These are phyloP conservation scores for Ascidia mentula DNA, from an alignment of 23 tunicate species.

Conservation along the genomic window DNA sequence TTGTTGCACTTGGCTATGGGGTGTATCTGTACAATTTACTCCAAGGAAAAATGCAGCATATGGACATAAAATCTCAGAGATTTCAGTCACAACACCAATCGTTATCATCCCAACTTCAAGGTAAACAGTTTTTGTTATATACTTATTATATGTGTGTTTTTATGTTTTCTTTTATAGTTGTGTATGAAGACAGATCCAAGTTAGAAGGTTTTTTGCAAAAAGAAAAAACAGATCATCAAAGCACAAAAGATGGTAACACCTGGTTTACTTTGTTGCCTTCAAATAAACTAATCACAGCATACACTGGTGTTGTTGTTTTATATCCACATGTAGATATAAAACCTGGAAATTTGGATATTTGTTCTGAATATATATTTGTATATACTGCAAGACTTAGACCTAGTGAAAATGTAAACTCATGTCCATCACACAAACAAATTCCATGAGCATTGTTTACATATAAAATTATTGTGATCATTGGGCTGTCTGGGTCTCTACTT, in stretches of 20 bases:
- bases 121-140: background rate
- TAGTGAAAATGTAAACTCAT: too few species aligned
- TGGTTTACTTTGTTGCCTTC: too few species aligned
- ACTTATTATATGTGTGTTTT: background rate
- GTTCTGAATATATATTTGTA: too few species aligned
- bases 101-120: slow-evolving; percentile 82
- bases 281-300: too few species aligned
- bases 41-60: slow-evolving; percentile 30
- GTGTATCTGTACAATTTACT: slow-evolving; percentile 50
- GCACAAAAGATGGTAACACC: slow-evolving; percentile 43
- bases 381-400: too few species aligned
- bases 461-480: too few species aligned
- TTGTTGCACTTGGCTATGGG: slow-evolving; percentile 54
- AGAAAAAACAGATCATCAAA: slow-evolving; percentile 53
- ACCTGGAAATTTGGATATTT: too few species aligned
- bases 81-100: slow-evolving; percentile 62
- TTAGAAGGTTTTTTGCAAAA: slow-evolving; percentile 66
- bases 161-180: slow-evolving; percentile 37
- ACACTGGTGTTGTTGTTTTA: too few species aligned
- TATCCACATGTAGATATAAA: too few species aligned
- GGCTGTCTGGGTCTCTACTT: too few species aligned
- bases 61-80: slow-evolving; percentile 46
- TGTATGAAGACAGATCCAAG: slow-evolving; percentile 78
- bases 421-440: too few species aligned
- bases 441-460: too few species aligned